Evolutionary conservation across 2,113 vertebrate genomes (phyloP), one percentile per base, ranked within the genome.

Genomic region (Rhabdomys dilectus): DNA sequence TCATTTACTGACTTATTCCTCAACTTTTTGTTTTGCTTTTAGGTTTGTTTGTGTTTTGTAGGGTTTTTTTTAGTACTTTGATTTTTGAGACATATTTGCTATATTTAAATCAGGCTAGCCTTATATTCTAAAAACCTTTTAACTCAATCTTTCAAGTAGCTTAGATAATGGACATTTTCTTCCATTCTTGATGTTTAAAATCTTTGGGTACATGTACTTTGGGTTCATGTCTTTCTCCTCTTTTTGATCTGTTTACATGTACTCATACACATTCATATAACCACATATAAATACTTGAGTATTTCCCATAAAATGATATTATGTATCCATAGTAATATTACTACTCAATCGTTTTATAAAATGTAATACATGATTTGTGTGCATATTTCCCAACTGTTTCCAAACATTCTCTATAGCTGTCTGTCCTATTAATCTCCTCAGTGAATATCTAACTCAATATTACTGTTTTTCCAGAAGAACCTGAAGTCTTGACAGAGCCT

Each of bases 401-500:
- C 17, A 90, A 95, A 51, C 84, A 86, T 13, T 93, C 22, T 45
- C 72, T 80, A 9, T 42, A 64, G 26, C 15, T 84, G 11, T n/a
- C 24, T 24, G 0, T 77, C 68, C 45, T 22, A 68, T 70, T 34
- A 8, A 22, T 60, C 45, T 94, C 22, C 66, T 34, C 64, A 62
- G 3, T 77, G 66, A 96, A 91, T 96, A 5, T 34, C 92, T 97
- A 93, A 97, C 93, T 94, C 12, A 53, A 7, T 96, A 45, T 75
- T 96, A 13, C 66, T 96, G 7, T 89, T 92, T 97, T 96, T 91
- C 53, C 90, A 98, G 98, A 98, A 99, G 99, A 99, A 97, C 98
- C 98, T 0, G 99, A 99, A 92, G 99, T 99, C 96, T 99, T 99
- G 1, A 99, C 99, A 91, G 99, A 99, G 97, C 99, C 99, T 97